Evolutionary conservation across 2,113 vertebrate species (phyloP), one percentile per base, ranked within the genome.

Genomic region (Halichoerus grypus): DNA sequence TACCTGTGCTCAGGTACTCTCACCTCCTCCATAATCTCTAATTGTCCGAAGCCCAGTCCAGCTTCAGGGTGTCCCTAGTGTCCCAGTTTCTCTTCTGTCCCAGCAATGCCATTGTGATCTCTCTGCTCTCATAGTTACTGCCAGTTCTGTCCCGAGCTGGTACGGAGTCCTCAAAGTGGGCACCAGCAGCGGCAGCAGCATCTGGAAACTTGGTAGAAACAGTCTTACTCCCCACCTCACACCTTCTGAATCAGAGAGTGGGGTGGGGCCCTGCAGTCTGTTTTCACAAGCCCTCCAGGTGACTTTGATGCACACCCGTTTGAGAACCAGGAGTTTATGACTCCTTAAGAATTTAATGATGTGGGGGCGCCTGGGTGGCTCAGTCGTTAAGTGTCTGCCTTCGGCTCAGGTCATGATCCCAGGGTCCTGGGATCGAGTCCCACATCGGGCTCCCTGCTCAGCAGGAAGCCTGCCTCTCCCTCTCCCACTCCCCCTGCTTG

Each of bases 341-440:
- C 85, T 80, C 13, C 71, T 86, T 83, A 84, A 69, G 33, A 93
- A 69, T 76, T 69, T 33, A 69, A 51, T 8, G 82, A 7, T 87
- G 22, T 26, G 1, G 39, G 4, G 39, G 39, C 39, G 39, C 39
- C 39, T 42, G 39, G 39, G 39, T 42, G 39, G 39, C 39, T 42
- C 39, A 5, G 39, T 42, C 39, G 39, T 42, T 42, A 42, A 42
- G 39, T 5, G 4, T 42, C 39, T 42, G 39, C 39, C 39, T 42
- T 42, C 39, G 39, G 39, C 39, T 42, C 39, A 42, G 39, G 39
- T 42, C 39, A 42, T 42, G 39, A 42, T 42, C 39, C 39, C 39
- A 5, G 39, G 39, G 39, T 42, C 39, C 39, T 42, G 39, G 39
- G 39, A 42, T 42, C 39, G 1, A 42, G 39, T 1, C 39, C 39